Conservation (phyloP, 2,113 vertebrate genomes). For the Oceanodroma tethys region DNA sequence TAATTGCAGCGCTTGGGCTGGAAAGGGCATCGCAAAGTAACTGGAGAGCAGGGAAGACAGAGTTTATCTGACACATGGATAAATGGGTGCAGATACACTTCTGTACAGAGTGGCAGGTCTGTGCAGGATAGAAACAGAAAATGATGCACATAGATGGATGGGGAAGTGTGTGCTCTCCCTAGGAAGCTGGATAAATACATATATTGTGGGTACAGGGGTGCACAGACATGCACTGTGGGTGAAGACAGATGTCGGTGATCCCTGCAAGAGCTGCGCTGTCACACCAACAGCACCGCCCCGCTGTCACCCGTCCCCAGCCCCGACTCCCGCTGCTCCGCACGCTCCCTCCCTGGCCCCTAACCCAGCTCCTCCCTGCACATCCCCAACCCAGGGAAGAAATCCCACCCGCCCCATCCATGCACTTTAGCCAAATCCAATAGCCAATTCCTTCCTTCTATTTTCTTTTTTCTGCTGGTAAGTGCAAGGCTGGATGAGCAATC, state of each 20-base stretch:
- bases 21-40: conserved; percentile 1
- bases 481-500: conserved; percentile 16
- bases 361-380: background rate
- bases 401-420: rapidly evolving
- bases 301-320: background rate
- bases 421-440: background rate
- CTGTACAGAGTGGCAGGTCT: rapidly evolving
- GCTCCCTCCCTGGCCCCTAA: background rate
- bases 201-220: background rate
- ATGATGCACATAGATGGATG: background rate
- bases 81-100: background rate
- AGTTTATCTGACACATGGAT: background rate
- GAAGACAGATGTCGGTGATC: background rate
- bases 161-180: background rate
- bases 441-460: background rate
- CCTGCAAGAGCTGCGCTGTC: background rate
- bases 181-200: background rate
- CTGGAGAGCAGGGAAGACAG: background rate
- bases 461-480: background rate
- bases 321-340: rapidly evolving
- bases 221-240: rapidly evolving
- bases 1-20: background rate
- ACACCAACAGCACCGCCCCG: rapidly evolving
- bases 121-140: background rate
- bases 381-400: background rate